Base-by-base conservation (phyloP, 2,888 invertebrate species). In the Dryadula phaetusa region DNA sequence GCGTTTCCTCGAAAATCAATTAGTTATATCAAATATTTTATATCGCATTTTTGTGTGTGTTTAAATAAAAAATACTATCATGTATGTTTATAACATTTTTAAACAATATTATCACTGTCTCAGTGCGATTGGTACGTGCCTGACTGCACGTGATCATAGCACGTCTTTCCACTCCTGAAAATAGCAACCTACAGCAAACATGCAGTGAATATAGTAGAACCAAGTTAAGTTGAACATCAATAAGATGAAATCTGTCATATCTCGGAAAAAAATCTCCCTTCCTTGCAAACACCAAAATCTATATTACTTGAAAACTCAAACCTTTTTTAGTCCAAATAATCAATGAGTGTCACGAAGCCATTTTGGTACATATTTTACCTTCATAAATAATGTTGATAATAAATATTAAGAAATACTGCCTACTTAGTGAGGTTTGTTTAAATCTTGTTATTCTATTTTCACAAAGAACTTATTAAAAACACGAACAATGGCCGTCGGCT, bases 21-120 rank as follows among this genome's bases (percentile, higher is more conserved):
- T 52, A 8, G 16, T 47, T 25, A 22, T 56, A 56, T 56, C 56
- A 56, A 22, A 56, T 20, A 46, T 46, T 18, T 7, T 7, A 6
- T 56, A 25, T 56, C 56, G 14, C 40, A 12, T 40, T 22, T 22
- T 5, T 8, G 56, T 40, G 40, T 40, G 40, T 56, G 40, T 34
- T 34, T 12, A 12, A 6, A 20, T 20, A 34, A 34, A 34, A 53
- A 54, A 32, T 37, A 37, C 37, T 25, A 49, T 3, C 8, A n/a
- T 7, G n/a, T 49, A 49, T 22, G 14, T 22, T 22, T 14, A 18
- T n/a, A 22, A 32, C 28, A 52, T 5, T 8, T 2, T n/a, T 49
- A 28, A 52, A 28, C 10, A 16, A 10, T 16, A 12, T 10, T 32
- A 52, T 52, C 1, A 12, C 3, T 32, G 28, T 7, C 25, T 25